Conservation (phyloP, 2,888 invertebrate species). For the Pediacus dermestoides region DNA sequence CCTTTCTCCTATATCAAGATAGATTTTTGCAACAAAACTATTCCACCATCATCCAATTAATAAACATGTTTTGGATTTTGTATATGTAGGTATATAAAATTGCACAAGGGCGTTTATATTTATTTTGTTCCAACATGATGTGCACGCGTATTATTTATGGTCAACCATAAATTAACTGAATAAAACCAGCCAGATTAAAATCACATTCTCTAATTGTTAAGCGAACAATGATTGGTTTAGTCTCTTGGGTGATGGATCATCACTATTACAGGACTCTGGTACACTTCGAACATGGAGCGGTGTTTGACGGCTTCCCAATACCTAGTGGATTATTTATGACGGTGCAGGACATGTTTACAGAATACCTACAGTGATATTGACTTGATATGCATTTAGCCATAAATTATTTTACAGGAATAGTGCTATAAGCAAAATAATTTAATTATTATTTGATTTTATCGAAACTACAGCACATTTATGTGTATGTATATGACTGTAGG, state of each 20-base stretch:
- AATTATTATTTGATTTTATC: constrained; percentile 2
- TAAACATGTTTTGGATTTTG: too few relatives aligned
- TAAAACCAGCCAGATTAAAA: constrained; percentile 38
- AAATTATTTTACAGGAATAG: constrained; percentile 3
- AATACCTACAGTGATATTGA: constrained; percentile 25
- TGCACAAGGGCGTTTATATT: too few relatives aligned
- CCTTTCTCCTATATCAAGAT: too few relatives aligned
- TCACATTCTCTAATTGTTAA: constrained; percentile 43
- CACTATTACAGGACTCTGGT: constrained; percentile 28
- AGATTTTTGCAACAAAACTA: too few relatives aligned
- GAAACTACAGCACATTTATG: too few relatives aligned
- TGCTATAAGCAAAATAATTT: not conserved
- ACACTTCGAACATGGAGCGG: constrained; percentile 35
- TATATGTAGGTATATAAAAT: too few relatives aligned
- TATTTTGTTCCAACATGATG: too few relatives aligned
- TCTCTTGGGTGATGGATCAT: constrained; percentile 37
- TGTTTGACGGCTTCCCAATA: constrained; percentile 33
- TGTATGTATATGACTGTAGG: too few relatives aligned
- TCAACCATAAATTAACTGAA: constrained; percentile 35
- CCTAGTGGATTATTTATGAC: constrained; percentile 37
- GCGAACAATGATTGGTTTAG: constrained; percentile 38
- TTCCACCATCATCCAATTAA: too few relatives aligned
- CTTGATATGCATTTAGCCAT: constrained; percentile 12
- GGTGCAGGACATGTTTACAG: constrained; percentile 30
- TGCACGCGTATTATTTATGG: constrained; percentile 25